A percentile compares a stretch with the other conserved stretches of the same genome.
Conservation (phyloP, 2,113 vertebrate genomes). For the Rhinoderma darwinii region DNA sequence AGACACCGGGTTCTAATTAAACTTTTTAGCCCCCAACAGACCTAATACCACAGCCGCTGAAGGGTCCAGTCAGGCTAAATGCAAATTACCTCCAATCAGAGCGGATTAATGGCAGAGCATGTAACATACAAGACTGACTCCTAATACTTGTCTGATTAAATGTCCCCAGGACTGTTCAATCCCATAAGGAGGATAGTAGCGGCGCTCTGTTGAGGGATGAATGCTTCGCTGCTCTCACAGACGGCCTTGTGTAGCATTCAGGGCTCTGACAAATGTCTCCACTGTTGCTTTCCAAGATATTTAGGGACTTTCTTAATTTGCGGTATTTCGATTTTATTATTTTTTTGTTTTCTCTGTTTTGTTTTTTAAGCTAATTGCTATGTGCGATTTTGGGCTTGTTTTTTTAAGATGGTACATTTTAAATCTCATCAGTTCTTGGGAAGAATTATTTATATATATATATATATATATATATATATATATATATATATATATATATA, state of each 20-base stretch:
- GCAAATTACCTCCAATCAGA: constrained; percentile 58
- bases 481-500: too few species aligned
- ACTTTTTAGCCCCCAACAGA: constrained; percentile 48
- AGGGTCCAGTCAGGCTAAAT: constrained; percentile 61
- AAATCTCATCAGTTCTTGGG: neutral
- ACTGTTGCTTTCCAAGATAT: constrained; percentile 2
- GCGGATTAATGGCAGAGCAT: constrained; percentile 58
- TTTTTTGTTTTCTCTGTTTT: too few species aligned
- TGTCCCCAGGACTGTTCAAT: constrained; percentile 23
- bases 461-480: too few species aligned
- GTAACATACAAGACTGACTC: constrained; percentile 18
- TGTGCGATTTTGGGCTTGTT: neutral
- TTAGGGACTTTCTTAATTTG: constrained; percentile 11
- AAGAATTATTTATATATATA: neutral
- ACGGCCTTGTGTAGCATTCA: neutral
- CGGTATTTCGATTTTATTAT: neutral
- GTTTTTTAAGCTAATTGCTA: neutral
- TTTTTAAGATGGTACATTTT: neutral
- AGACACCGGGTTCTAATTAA: constrained; percentile 53
- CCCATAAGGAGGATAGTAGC: neutral
- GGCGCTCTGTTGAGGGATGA: neutral
- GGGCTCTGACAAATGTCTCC: neutral
- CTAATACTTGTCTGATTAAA: constrained; percentile 36
- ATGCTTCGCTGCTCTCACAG: neutral
- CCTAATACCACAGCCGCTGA: constrained; percentile 66